phyloP scores from a whole-genome alignment of 2,888 invertebrate genomes.

The Oscheius sp. region DNA sequence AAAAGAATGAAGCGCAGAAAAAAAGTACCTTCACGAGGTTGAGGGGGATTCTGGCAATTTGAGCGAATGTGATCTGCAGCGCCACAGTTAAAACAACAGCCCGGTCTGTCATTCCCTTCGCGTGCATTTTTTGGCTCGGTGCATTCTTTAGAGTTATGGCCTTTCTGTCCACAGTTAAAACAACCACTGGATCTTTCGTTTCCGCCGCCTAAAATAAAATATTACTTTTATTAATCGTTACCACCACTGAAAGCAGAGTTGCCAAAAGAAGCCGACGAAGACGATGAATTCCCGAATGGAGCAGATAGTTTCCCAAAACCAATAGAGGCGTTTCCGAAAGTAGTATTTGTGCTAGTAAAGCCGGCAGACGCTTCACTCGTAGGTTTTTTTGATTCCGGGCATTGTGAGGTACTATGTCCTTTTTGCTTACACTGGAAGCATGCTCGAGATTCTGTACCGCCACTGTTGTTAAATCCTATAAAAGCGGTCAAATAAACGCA shows the following conservation, averaged over 20 bases:
- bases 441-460: slow-evolving; percentile 7
- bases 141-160: slow-evolving; percentile 53
- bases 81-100: slow-evolving; percentile 42
- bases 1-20: too few species aligned
- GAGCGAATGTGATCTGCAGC: slow-evolving; percentile 31
- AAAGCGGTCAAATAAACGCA: not conserved
- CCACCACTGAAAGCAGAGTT: not conserved
- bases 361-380: slow-evolving; percentile 23
- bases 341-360: too few species aligned
- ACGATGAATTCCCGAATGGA: too few species aligned
- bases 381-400: slow-evolving; percentile 44
- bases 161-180: slow-evolving; percentile 55
- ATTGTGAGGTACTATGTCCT: slow-evolving; percentile 53
- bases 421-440: slow-evolving; percentile 58
- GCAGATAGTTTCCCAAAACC: too few species aligned
- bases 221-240: not conserved
- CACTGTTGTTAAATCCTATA: slow-evolving; percentile 32
- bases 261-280: too few species aligned
- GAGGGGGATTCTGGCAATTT: slow-evolving; percentile 27
- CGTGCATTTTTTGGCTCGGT: slow-evolving; percentile 31
- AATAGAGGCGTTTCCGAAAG: too few species aligned
- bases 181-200: slow-evolving; percentile 39
- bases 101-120: slow-evolving; percentile 1
- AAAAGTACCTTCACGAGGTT: slow-evolving; percentile 10
- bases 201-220: not conserved